A percentile compares a stretch with the other conserved stretches of the same genome.
Conservation (phyloP, 2,888 invertebrate species). For the Lithophane leautieri region DNA sequence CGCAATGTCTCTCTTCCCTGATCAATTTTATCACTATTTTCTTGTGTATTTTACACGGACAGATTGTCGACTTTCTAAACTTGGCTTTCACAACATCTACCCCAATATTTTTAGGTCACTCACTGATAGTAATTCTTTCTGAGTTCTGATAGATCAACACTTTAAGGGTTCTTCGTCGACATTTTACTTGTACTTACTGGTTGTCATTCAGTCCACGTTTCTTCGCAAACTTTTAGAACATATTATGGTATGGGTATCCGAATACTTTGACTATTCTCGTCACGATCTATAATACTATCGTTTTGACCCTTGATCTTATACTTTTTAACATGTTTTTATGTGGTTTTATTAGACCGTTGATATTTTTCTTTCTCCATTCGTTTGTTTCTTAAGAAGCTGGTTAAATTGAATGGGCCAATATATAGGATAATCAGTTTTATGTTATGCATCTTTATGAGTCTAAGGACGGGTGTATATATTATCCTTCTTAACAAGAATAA, state of each 20-base stretch:
- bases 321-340: slow-evolving; percentile 27
- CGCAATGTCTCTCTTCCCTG: neutral
- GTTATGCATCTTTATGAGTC: slow-evolving; percentile 40
- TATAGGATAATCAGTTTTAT: slow-evolving; percentile 28
- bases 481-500: slow-evolving; percentile 33
- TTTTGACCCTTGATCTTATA: slow-evolving; percentile 32
- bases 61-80: neutral
- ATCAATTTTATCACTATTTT: neutral
- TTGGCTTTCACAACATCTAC: too few relatives aligned
- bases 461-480: slow-evolving; percentile 18
- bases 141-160: slow-evolving; percentile 5
- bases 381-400: slow-evolving; percentile 7
- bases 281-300: slow-evolving; percentile 43
- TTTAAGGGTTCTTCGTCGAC: neutral
- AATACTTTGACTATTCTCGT: slow-evolving; percentile 26
- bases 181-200: neutral
- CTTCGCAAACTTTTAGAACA: slow-evolving; percentile 34
- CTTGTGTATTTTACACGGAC: neutral
- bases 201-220: slow-evolving; percentile 39
- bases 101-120: neutral
- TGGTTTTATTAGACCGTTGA: neutral
- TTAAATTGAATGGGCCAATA: slow-evolving; percentile 24
- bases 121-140: neutral
- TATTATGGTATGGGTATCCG: slow-evolving; percentile 11
- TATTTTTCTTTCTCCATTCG: neutral